Percentiles rank a stretch among this genome's conserved stretches.
These are phyloP conservation scores for Cervus canadensis DNA, from an alignment of 2,113 vertebrate species.

Conservation along the genomic window DNA sequence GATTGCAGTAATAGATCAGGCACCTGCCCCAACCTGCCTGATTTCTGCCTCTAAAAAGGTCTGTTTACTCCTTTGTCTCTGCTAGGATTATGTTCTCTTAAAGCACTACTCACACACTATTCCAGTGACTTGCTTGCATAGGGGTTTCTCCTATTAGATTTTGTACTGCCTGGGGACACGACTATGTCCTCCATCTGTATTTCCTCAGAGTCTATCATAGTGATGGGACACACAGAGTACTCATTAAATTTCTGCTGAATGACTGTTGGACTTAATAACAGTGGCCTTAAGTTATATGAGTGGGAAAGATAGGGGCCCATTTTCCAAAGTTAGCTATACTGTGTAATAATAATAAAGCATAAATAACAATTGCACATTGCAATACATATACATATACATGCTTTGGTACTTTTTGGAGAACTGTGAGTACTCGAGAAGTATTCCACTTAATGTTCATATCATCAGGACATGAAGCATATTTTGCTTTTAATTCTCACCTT, in stretches of 20 bases:
- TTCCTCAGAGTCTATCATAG: not conserved
- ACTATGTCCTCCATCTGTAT: not conserved
- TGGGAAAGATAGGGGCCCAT: not conserved
- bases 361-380: not conserved
- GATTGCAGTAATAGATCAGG: not conserved
- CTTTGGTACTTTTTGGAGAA: not conserved
- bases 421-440: not conserved
- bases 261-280: constrained; percentile 30
- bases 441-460: not conserved
- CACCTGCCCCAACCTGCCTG: not conserved
- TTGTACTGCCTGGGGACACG: not conserved
- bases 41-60: not conserved
- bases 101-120: not conserved
- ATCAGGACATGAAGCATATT: not conserved
- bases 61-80: not conserved
- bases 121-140: constrained; percentile 24
- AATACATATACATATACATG: not conserved
- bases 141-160: constrained; percentile 37
- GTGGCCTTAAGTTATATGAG: constrained; percentile 21
- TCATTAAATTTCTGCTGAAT: constrained; percentile 27
- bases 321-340: constrained; percentile 23
- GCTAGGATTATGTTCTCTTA: constrained; percentile 23
- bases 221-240: not conserved
- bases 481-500: constrained; percentile 20
- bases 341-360: not conserved